Conservation (phyloP, 2,888 invertebrate species). For the Synergus gifuensis region DNA sequence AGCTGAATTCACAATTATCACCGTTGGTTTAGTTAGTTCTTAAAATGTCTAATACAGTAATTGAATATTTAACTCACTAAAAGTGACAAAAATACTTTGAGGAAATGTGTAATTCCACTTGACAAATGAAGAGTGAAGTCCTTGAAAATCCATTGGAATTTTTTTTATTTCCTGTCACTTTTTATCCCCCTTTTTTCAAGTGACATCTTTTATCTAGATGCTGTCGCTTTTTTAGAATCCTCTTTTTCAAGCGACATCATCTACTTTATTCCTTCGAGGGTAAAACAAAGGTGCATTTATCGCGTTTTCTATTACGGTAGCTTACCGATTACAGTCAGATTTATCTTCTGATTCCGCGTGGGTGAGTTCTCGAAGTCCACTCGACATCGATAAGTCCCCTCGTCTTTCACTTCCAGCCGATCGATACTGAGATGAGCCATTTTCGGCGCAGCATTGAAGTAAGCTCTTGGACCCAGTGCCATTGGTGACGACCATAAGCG, state of each 20-base stretch:
- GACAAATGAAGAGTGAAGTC: background rate
- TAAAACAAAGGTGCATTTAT: conserved; percentile 16
- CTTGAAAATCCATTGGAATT: background rate
- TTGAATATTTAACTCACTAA: background rate
- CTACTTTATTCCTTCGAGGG: background rate
- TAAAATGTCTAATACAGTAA: background rate
- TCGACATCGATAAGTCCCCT: conserved; percentile 79
- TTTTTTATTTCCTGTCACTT: background rate
- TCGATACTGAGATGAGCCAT: conserved; percentile 81
- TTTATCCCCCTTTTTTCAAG: background rate
- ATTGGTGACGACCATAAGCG: conserved; percentile 81
- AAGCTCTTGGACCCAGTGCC: conserved; percentile 81
- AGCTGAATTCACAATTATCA: too few relatives aligned
- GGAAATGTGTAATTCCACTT: background rate
- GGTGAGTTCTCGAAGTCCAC: conserved; percentile 80
- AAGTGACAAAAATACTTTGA: background rate
- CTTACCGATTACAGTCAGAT: conserved; percentile 80
- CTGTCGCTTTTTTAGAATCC: background rate
- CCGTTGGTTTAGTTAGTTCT: background rate
- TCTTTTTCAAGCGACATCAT: background rate
- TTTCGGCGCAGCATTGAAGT: conserved; percentile 79
- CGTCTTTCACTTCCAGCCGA: conserved; percentile 77
- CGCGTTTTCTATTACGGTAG: conserved; percentile 23
- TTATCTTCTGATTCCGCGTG: conserved; percentile 79
- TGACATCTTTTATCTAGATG: background rate